A percentile compares a stretch with the other conserved stretches of the same genome.
These are phyloP conservation scores for Hypolimnas misippus DNA, from an alignment of 2,888 invertebrate species.

Conservation along the genomic window DNA sequence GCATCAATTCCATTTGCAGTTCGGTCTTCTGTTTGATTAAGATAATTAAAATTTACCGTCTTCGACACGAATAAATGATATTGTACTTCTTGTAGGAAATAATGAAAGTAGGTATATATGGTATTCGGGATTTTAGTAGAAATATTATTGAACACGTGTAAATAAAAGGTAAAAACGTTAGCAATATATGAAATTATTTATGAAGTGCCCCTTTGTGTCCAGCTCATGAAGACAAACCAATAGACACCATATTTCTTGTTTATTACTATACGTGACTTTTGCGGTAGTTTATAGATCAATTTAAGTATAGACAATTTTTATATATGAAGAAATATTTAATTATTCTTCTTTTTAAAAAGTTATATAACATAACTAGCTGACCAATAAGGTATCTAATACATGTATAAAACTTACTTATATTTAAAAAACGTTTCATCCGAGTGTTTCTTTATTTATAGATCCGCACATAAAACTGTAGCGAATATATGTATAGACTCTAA, in stretches of 20 bases:
- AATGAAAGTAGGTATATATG: too few species aligned
- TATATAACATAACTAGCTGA: too few species aligned
- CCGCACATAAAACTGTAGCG: not conserved
- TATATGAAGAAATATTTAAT: too few species aligned
- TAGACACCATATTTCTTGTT: not conserved
- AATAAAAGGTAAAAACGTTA: not conserved
- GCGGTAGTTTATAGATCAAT: not conserved
- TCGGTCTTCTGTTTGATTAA: not conserved
- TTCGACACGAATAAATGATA: not conserved
- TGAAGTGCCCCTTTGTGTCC: not conserved
- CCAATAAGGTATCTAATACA: too few species aligned
- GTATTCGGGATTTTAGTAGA: too few species aligned
- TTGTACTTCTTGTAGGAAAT: too few species aligned
- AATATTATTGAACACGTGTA: too few species aligned
- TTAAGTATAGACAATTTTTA: not conserved
- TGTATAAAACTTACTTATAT: not conserved
- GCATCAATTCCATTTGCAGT: not conserved
- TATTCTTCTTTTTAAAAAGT: too few species aligned
- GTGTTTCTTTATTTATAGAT: not conserved
- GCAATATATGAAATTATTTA: not conserved
- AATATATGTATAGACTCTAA: not conserved
- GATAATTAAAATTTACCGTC: not conserved
- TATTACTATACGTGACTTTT: not conserved
- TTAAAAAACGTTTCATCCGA: not conserved
- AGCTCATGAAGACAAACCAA: not conserved